Evolutionary conservation across 1,140 invertebrate species (phyloP).

Genomic region (Diachasmimorpha longicaudata): DNA sequence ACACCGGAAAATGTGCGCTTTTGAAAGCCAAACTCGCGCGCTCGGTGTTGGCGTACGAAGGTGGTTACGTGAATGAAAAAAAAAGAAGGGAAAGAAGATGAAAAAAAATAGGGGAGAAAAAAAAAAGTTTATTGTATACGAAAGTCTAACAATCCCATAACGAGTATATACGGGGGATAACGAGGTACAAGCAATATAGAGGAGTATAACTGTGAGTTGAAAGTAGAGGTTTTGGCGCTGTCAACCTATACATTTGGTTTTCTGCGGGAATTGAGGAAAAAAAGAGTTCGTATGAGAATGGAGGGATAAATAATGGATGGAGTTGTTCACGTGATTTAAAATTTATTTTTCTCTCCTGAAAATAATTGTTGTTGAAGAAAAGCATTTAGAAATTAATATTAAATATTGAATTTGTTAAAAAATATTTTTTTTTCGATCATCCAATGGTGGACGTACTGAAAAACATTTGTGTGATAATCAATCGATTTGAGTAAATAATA

Average conservation of each 20-base stretch:
- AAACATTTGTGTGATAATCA: no score
- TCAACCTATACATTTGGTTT: slow-evolving; percentile 21
- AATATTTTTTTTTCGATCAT: no score
- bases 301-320: slow-evolving; percentile 1
- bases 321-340: neutral
- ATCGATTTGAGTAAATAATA: no score
- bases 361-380: no score
- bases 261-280: slow-evolving; percentile 3
- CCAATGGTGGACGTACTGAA: no score
- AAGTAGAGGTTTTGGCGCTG: slow-evolving; percentile 18
- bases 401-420: no score
- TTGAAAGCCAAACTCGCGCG: slow-evolving; percentile 16
- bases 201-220: slow-evolving; percentile 5
- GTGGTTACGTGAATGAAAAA: slow-evolving; percentile 19
- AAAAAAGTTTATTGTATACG: slow-evolving; percentile 17
- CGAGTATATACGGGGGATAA: slow-evolving; percentile 23
- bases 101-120: slow-evolving; percentile 6
- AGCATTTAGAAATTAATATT: no score
- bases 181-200: slow-evolving; percentile 24
- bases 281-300: slow-evolving; percentile 3
- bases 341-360: neutral
- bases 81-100: neutral
- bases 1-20: neutral
- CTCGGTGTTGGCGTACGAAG: neutral
- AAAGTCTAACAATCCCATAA: slow-evolving; percentile 25